These are phyloP conservation scores for Macrotus californicus DNA, from an alignment of 2,113 vertebrate species.

Conservation along the genomic window DNA sequence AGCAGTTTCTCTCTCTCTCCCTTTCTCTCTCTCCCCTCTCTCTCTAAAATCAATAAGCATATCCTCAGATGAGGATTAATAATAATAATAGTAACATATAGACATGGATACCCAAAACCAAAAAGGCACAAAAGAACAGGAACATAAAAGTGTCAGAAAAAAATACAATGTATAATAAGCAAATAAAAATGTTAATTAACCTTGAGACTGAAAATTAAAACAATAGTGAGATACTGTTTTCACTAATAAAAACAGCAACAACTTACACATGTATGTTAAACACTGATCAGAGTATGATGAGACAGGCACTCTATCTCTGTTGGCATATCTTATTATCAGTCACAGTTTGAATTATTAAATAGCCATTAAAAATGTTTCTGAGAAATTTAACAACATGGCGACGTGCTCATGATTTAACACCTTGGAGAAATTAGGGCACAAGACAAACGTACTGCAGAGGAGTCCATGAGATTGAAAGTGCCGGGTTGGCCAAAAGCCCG, in stretches of 20 bases:
- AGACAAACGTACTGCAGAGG: background rate
- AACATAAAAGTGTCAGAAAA: background rate
- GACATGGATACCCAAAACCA: background rate
- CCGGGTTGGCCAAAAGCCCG: no score
- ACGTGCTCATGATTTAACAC: background rate
- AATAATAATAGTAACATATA: background rate
- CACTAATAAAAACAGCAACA: background rate
- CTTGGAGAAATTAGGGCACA: background rate
- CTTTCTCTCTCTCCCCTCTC: no score
- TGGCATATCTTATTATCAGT: background rate
- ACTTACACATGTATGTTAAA: background rate
- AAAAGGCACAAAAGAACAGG: background rate
- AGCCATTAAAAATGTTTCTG: conserved; percentile 16
- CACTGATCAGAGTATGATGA: background rate
- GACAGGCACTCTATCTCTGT: background rate
- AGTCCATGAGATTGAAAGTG: background rate
- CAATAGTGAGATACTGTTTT: background rate
- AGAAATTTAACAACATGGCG: background rate
- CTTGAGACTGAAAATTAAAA: background rate
- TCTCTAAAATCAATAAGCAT: no score
- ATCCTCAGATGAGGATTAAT: no score
- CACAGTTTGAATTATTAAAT: conserved; percentile 31
- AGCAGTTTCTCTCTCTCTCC: no score
- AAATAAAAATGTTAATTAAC: background rate
- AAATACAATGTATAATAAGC: background rate